Conservation (phyloP, 2,113 vertebrate species). For the Toxotes jaculatrix region DNA sequence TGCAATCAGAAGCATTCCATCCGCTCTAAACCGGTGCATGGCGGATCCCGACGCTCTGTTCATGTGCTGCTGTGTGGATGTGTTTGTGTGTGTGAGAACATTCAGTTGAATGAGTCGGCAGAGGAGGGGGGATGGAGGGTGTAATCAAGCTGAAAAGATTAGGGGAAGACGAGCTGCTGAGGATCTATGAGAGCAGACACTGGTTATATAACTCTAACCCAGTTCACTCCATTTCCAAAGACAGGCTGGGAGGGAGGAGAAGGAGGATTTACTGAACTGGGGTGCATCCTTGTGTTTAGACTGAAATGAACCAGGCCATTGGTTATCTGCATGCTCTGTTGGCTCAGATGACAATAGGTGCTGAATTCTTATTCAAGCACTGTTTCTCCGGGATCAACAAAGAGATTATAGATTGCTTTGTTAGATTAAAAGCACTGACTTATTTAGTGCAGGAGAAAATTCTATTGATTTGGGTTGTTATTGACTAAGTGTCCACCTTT, state of each 20-base stretch:
- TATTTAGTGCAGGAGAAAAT: not conserved
- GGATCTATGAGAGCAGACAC: conserved; percentile 79
- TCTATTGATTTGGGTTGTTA: not conserved
- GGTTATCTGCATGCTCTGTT: conserved; percentile 12
- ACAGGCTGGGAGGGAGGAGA: conserved; percentile 43
- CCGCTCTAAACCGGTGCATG: conserved; percentile 75
- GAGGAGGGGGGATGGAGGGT: conserved; percentile 68
- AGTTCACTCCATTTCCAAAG: conserved; percentile 70
- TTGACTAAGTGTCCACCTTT: not conserved
- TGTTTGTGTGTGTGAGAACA: conserved; percentile 54
- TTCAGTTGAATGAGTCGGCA: conserved; percentile 65
- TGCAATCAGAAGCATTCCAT: conserved; percentile 53
- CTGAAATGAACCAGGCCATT: conserved; percentile 31
- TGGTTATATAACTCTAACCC: conserved; percentile 81
- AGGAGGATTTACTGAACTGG: conserved; percentile 33
- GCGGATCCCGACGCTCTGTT: conserved; percentile 58
- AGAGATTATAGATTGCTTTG: not conserved
- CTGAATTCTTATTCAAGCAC: conserved; percentile 16
- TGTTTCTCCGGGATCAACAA: conserved; percentile 12
- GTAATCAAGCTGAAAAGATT: conserved; percentile 85
- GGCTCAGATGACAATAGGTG: conserved; percentile 17
- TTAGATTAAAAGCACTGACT: conserved; percentile 17
- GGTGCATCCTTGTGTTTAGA: conserved; percentile 50
- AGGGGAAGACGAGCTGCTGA: conserved; percentile 80
- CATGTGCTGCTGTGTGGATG: conserved; percentile 41